These are phyloP conservation scores for Bos javanicus DNA, from an alignment of 2,113 vertebrate genomes.

Conservation along the genomic window DNA sequence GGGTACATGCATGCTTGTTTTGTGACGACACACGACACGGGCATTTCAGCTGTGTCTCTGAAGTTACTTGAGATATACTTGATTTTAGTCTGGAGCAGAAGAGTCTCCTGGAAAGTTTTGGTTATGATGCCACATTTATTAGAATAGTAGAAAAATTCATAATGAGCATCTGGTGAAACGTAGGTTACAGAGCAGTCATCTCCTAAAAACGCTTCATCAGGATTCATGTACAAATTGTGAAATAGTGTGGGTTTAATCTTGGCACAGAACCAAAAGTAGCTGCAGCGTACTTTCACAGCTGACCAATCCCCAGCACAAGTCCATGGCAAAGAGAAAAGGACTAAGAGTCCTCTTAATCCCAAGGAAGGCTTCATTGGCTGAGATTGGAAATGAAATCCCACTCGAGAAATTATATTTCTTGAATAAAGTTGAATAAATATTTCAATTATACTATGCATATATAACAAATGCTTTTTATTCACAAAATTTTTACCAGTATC, in stretches of 20 bases:
- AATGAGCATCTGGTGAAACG: neutral
- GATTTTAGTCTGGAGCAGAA: neutral
- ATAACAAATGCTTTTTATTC: neutral
- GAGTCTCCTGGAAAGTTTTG: neutral
- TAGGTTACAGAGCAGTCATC: neutral
- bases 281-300: neutral
- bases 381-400: neutral
- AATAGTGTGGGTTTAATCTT: neutral
- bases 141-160: slow-evolving; percentile 23
- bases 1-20: neutral
- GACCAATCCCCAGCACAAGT: neutral
- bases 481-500: neutral
- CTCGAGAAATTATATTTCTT: neutral
- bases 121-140: neutral
- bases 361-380: neutral
- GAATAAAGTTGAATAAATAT: too few relatives aligned
- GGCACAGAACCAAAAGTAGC: neutral
- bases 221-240: neutral
- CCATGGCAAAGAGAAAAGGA: neutral
- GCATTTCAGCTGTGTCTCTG: neutral
- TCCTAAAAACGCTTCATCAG: slow-evolving; percentile 2
- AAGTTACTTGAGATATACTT: neutral
- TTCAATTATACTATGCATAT: neutral
- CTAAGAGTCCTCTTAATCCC: neutral
- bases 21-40: neutral